phyloP scores from a whole-genome alignment of 2,113 vertebrate genomes.

The Myrmophylax atrothorax region DNA sequence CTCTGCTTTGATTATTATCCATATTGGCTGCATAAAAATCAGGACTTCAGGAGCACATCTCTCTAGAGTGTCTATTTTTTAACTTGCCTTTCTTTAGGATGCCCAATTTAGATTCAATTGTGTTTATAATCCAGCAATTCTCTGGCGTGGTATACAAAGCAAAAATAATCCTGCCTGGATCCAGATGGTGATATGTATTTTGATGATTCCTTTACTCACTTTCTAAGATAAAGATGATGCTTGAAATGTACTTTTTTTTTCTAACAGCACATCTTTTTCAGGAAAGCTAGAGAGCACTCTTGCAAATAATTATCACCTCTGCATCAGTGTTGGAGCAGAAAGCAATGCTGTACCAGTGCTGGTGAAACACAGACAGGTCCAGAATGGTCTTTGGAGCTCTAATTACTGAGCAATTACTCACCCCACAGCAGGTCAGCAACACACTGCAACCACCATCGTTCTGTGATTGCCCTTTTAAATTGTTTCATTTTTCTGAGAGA shows the following conservation, averaged over 20 bases:
- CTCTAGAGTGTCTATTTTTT: not conserved
- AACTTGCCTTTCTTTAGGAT: not conserved
- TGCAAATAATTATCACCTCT: not conserved
- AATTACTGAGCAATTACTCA: not conserved
- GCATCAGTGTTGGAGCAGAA: not conserved
- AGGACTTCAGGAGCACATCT: not conserved
- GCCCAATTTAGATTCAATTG: not conserved
- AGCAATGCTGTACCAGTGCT: not conserved
- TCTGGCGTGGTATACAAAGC: not conserved
- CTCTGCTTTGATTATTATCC: not conserved
- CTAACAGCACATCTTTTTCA: not conserved
- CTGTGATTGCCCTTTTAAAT: not conserved
- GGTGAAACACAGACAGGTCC: not conserved
- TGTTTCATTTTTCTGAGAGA: not conserved
- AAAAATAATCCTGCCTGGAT: not conserved
- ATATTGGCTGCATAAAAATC: not conserved
- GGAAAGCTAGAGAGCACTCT: not conserved
- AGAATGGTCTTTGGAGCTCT: not conserved
- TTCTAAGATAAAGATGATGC: not conserved
- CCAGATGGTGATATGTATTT: not conserved
- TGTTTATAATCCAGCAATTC: not conserved
- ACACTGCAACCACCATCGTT: not conserved
- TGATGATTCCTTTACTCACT: not conserved
- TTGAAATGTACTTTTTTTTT: not conserved
- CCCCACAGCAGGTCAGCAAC: not conserved